A percentile compares a stretch with the other conserved stretches of the same genome.
phyloP scores from a whole-genome alignment of 2,113 vertebrate species.

The Aptenodytes patagonicus region DNA sequence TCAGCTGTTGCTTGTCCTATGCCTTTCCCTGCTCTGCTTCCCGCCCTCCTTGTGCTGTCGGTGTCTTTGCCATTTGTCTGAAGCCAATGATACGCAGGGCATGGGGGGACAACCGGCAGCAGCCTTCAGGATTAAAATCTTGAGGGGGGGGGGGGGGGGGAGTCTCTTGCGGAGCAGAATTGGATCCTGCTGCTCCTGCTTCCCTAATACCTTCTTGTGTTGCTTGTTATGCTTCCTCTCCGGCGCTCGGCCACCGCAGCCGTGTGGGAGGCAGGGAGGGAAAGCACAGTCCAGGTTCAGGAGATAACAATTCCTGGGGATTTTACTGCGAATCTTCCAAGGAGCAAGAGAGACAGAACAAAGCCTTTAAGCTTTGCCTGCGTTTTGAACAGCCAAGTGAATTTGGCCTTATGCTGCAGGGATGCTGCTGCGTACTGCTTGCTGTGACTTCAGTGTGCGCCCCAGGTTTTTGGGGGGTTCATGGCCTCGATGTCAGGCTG shows the following conservation, averaged over 20 bases:
- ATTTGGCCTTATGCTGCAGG: neutral
- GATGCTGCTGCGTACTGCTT: neutral
- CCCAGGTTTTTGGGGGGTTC: neutral
- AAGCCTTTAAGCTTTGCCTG: neutral
- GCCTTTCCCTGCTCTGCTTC: neutral
- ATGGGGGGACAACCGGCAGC: accelerated
- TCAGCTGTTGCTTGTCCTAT: neutral
- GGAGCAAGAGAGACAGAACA: neutral
- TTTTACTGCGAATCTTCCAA: neutral
- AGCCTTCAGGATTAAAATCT: neutral
- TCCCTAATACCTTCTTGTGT: neutral
- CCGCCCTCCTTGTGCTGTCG: neutral
- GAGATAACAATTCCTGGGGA: neutral
- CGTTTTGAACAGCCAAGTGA: accelerated
- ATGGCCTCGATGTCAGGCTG: accelerated
- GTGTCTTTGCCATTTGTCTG: neutral
- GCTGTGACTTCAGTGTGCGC: accelerated
- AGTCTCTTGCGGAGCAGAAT: neutral
- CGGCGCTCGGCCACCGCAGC: accelerated
- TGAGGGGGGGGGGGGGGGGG: neutral
- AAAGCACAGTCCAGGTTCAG: neutral
- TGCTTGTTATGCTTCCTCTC: neutral
- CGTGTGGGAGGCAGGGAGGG: neutral
- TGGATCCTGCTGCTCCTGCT: neutral
- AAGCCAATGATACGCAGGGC: accelerated